A percentile compares a stretch with the other conserved stretches of the same genome.
These are phyloP conservation scores for Dascillus cervinus DNA, from an alignment of 2,888 invertebrate genomes.

Conservation along the genomic window DNA sequence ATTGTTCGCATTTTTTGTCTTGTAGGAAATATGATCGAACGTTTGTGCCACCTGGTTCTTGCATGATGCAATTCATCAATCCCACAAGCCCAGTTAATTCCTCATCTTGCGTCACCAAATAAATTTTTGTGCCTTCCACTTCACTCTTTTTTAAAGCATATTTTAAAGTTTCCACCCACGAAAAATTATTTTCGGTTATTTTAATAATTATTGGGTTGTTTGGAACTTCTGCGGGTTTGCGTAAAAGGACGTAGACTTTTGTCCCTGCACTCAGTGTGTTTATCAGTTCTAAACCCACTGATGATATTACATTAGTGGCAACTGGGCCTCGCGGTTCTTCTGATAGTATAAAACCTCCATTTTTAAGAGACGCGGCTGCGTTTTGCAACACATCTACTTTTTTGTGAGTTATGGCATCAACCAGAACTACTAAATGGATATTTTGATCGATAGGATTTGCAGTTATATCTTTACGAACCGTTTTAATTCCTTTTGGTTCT, in stretches of 20 bases:
- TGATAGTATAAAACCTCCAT: slow-evolving; percentile 63
- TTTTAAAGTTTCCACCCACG: slow-evolving; percentile 79
- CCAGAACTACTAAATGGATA: slow-evolving; percentile 59
- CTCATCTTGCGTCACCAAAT: slow-evolving; percentile 62
- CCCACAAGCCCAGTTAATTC: slow-evolving; percentile 75
- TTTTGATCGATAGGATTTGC: slow-evolving; percentile 56
- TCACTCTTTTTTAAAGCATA: slow-evolving; percentile 61
- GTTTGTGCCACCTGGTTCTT: slow-evolving; percentile 75
- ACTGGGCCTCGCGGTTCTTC: slow-evolving; percentile 58
- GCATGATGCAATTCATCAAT: slow-evolving; percentile 81
- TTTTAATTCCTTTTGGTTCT: slow-evolving; percentile 56
- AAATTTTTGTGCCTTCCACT: slow-evolving; percentile 52
- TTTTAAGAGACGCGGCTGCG: slow-evolving; percentile 55
- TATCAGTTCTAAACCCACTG: slow-evolving; percentile 47
- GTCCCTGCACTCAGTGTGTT: slow-evolving; percentile 57
- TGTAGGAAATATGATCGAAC: slow-evolving; percentile 68
- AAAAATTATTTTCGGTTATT: slow-evolving; percentile 61
- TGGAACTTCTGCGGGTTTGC: slow-evolving; percentile 44
- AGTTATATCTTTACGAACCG: slow-evolving; percentile 55
- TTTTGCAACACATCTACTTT: slow-evolving; percentile 48
- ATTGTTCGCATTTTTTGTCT: slow-evolving; percentile 52
- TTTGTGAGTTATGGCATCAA: slow-evolving; percentile 55
- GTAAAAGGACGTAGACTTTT: slow-evolving; percentile 59
- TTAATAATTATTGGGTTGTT: slow-evolving; percentile 49
- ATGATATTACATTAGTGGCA: slow-evolving; percentile 36